These are phyloP conservation scores for Dilophus febrilis DNA, from an alignment of 2,888 invertebrate genomes.

Conservation along the genomic window DNA sequence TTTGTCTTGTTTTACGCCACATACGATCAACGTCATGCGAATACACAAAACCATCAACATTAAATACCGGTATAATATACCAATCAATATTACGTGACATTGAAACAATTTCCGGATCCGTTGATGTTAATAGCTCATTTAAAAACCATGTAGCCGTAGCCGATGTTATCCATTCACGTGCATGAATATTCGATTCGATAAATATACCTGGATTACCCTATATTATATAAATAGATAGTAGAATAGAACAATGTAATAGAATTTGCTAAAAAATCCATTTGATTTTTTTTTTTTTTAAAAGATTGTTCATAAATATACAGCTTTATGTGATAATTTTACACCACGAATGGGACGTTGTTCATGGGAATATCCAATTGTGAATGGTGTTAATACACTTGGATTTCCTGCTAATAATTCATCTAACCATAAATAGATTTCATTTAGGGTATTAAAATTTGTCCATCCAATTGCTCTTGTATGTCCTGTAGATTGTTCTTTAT, in stretches of 20 bases:
- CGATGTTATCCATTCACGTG: conserved; percentile 58
- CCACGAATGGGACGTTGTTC: conserved; percentile 33
- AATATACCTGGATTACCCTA: conserved; percentile 37
- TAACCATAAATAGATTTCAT: conserved; percentile 34
- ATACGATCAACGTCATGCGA: conserved; percentile 24
- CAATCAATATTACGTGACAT: conserved; percentile 52
- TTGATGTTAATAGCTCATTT: conserved; percentile 46
- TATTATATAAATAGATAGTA: too few relatives aligned
- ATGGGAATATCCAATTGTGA: conserved; percentile 30
- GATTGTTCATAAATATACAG: background rate
- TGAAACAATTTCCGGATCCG: conserved; percentile 33
- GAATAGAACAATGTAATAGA: too few relatives aligned
- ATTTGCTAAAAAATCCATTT: too few relatives aligned
- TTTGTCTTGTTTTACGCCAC: conserved; percentile 49
- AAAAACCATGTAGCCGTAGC: conserved; percentile 52
- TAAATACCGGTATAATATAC: conserved; percentile 55
- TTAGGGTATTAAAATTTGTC: conserved; percentile 12
- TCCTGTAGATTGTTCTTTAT: conserved; percentile 11
- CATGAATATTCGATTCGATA: conserved; percentile 46
- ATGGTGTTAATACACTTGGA: conserved; percentile 27
- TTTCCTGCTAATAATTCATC: conserved; percentile 27
- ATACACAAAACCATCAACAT: conserved; percentile 53
- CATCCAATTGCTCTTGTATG: conserved; percentile 17
- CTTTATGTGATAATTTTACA: conserved; percentile 12
- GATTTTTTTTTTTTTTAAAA: conserved; percentile 12